These are phyloP conservation scores for Myathropa florea DNA, from an alignment of 2,888 invertebrate species.

Conservation along the genomic window DNA sequence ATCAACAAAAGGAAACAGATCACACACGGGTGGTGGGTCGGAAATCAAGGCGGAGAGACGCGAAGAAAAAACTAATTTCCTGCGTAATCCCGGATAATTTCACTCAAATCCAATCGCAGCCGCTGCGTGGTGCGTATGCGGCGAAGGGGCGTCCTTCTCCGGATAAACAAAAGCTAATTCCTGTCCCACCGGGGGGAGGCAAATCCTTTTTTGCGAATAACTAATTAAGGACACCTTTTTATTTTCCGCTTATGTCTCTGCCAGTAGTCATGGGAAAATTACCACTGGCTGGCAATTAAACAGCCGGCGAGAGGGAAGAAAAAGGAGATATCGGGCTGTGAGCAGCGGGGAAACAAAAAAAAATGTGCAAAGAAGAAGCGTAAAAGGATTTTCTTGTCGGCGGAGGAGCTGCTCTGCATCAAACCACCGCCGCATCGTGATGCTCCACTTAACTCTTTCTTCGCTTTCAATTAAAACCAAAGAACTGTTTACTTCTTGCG, in stretches of 20 bases:
- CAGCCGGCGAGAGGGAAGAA: constrained; percentile 32
- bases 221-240: constrained; percentile 60
- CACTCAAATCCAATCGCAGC: constrained; percentile 72
- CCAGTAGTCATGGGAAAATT: constrained; percentile 72
- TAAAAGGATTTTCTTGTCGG: constrained; percentile 74
- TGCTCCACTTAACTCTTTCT: constrained; percentile 67
- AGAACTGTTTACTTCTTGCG: constrained; percentile 37
- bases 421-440: constrained; percentile 55
- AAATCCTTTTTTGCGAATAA: constrained; percentile 56
- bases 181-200: not conserved
- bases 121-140: constrained; percentile 12
- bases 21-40: not conserved
- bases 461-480: constrained; percentile 67
- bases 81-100: constrained; percentile 75
- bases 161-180: constrained; percentile 69
- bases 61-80: constrained; percentile 72
- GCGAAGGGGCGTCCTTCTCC: constrained; percentile 41
- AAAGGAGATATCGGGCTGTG: constrained; percentile 37
- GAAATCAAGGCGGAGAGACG: constrained; percentile 43
- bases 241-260: constrained; percentile 18
- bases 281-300: constrained; percentile 73
- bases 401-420: constrained; percentile 46
- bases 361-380: constrained; percentile 60
- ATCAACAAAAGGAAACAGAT: constrained; percentile 42
- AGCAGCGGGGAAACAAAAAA: constrained; percentile 8